Percentiles rank a stretch among this genome's conserved stretches.
Conservation (phyloP, 2,888 invertebrate genomes). For the Kryphioiulus occultus region DNA sequence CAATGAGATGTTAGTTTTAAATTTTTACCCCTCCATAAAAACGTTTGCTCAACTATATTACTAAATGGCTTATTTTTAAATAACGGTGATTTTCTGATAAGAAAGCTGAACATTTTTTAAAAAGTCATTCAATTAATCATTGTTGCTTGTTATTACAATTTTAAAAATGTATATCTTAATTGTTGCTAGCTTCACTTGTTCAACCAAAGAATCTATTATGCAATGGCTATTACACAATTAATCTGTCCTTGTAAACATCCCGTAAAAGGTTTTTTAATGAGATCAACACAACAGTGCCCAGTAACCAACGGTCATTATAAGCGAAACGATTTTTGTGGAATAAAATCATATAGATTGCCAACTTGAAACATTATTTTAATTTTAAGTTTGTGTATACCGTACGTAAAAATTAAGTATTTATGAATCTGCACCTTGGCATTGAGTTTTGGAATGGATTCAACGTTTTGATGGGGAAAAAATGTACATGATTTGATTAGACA, state of each 20-base stretch:
- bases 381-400: no score
- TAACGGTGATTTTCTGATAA: background rate
- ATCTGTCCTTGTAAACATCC: no score
- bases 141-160: background rate
- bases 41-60: background rate
- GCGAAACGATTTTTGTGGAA: background rate
- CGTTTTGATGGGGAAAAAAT: no score
- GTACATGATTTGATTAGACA: no score
- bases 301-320: no score
- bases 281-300: no score
- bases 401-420: no score
- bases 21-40: slow-evolving; percentile 3
- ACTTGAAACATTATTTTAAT: background rate
- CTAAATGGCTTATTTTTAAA: slow-evolving; percentile 16
- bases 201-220: background rate
- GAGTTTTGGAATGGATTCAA: no score
- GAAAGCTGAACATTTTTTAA: background rate
- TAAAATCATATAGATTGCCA: background rate
- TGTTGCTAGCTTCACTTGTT: background rate
- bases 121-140: no score
- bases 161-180: background rate
- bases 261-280: no score
- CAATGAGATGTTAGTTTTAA: background rate
- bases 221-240: background rate
- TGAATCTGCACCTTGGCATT: no score